Percentiles rank a stretch among this genome's conserved stretches.
Evolutionary conservation across 2,113 vertebrate species (phyloP).

Genomic region (Cephalopterus ornatus): DNA sequence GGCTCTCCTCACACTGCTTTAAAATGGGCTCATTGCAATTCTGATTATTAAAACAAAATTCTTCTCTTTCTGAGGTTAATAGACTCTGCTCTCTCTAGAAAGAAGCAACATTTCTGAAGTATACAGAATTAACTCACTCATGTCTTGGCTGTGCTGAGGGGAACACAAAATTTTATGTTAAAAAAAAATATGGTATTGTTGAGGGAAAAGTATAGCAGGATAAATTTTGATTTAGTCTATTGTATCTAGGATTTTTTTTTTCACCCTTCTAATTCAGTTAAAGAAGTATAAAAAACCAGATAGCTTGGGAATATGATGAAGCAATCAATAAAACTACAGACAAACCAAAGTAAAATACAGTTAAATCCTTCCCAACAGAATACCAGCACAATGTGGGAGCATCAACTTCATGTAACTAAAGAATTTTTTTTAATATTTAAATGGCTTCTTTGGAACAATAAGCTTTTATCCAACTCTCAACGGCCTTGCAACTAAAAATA

Average conservation of each 20-base stretch:
- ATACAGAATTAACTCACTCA: not conserved
- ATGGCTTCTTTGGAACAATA: not conserved
- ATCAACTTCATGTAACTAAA: not conserved
- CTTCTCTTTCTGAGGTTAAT: not conserved
- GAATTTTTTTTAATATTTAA: not conserved
- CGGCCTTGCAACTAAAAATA: conserved; percentile 27
- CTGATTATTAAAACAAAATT: not conserved
- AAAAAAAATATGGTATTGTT: not conserved
- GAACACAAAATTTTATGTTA: not conserved
- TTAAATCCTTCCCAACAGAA: not conserved
- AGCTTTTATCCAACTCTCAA: not conserved
- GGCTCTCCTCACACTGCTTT: not conserved
- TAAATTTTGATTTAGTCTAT: not conserved
- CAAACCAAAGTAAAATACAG: not conserved
- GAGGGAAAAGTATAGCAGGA: not conserved
- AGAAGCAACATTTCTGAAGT: not conserved
- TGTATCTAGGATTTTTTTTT: not conserved
- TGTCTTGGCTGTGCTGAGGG: not conserved
- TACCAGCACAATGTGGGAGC: not conserved
- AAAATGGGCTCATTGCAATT: not conserved
- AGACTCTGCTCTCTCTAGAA: not conserved
- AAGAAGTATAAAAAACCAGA: not conserved
- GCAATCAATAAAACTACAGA: not conserved
- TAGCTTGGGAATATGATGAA: not conserved
- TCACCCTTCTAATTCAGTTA: not conserved